Conservation (phyloP, 2,797 vertebrate species). For the Bradypus variegatus region DNA sequence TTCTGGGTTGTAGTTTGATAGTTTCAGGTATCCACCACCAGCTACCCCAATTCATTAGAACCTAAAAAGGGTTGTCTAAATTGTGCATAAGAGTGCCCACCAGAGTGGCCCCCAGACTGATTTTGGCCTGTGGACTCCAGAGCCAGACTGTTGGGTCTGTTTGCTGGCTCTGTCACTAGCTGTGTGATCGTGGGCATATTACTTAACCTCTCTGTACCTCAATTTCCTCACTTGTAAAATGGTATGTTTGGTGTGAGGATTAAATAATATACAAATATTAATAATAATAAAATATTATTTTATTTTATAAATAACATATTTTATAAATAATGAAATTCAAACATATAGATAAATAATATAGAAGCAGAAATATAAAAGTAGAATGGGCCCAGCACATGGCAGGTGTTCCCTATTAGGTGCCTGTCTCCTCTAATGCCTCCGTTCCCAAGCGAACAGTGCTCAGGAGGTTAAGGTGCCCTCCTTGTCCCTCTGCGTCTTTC, state of each 20-base stretch:
- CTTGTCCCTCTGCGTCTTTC: not conserved
- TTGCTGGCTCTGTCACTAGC: not conserved
- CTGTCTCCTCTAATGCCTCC: rapidly evolving
- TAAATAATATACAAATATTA: not conserved
- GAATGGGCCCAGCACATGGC: rapidly evolving
- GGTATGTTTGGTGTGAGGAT: not conserved
- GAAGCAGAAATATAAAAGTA: not conserved
- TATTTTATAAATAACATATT: not conserved
- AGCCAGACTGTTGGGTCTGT: not conserved
- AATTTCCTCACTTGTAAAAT: not conserved
- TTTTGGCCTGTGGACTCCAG: not conserved
- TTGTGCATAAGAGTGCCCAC: too few species aligned
- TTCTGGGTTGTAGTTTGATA: too few species aligned
- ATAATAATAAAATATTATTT: not conserved
- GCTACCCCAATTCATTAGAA: too few species aligned
- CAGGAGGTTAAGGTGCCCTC: not conserved
- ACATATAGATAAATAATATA: not conserved
- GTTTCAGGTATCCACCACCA: too few species aligned
- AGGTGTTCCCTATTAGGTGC: not conserved
- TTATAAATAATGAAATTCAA: not conserved
- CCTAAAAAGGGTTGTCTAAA: too few species aligned
- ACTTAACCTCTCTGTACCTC: not conserved
- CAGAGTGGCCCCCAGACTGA: not conserved
- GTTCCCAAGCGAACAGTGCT: rapidly evolving
- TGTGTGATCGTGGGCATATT: not conserved